A percentile compares a stretch with the other conserved stretches of the same genome.
Evolutionary conservation across 2,113 vertebrate genomes (phyloP).

Genomic region (Strix aluco): DNA sequence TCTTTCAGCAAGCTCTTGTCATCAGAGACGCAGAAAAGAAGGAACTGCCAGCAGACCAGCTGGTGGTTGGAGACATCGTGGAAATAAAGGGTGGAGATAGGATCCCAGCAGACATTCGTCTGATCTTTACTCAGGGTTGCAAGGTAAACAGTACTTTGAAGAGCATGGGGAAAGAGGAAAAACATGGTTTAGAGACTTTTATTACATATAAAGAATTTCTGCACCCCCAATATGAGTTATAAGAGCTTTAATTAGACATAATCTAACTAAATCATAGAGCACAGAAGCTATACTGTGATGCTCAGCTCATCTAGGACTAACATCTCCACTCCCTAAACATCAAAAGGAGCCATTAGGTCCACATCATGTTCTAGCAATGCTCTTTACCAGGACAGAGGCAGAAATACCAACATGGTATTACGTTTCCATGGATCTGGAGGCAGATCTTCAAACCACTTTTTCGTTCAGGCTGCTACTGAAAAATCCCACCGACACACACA

Average conservation of each 20-base stretch:
- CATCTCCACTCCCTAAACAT: neutral
- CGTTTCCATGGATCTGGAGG: neutral
- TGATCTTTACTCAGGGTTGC: slow-evolving; percentile 75
- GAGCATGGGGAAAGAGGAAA: neutral
- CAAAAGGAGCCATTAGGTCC: neutral
- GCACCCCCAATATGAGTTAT: rapidly evolving
- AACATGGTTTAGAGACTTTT: neutral
- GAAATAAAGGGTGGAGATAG: slow-evolving; percentile 82
- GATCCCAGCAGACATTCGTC: slow-evolving; percentile 79
- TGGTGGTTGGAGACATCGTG: slow-evolving; percentile 81
- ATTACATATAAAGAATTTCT: neutral
- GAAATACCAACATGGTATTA: neutral
- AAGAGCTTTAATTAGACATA: neutral
- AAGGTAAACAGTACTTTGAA: slow-evolving; percentile 62
- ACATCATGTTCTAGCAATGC: neutral
- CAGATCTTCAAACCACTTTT: neutral
- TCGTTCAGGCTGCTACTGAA: neutral
- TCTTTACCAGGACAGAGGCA: neutral
- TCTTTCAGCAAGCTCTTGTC: slow-evolving; percentile 78
- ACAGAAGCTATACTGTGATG: neutral
- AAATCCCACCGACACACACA: neutral
- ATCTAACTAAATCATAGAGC: neutral
- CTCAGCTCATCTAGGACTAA: neutral
- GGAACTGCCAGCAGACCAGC: slow-evolving; percentile 72
- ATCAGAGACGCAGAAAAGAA: slow-evolving; percentile 77